A percentile compares a stretch with the other conserved stretches of the same genome.
Evolutionary conservation across 2,113 vertebrate species (phyloP).

Genomic region (Edolisoma coerulescens): DNA sequence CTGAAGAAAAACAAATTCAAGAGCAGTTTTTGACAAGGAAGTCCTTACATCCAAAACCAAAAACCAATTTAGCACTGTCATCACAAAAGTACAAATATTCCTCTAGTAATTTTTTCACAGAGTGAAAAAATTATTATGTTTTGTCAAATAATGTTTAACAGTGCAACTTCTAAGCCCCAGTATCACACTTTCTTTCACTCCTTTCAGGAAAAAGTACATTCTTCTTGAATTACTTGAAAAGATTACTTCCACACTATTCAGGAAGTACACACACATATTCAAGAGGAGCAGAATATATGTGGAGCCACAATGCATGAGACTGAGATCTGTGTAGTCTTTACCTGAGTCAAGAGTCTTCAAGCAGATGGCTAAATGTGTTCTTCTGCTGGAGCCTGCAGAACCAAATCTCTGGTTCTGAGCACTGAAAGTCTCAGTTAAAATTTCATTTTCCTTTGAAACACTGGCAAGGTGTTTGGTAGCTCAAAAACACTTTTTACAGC

Average conservation of each 20-base stretch:
- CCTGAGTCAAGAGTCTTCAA: not conserved
- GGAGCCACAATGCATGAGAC: not conserved
- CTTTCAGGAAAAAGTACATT: not conserved
- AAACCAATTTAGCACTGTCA: not conserved
- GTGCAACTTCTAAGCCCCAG: not conserved
- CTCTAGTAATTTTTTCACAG: not conserved
- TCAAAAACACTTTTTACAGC: not conserved
- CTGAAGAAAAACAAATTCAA: slow-evolving; percentile 3
- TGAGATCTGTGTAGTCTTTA: not conserved
- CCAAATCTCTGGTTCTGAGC: not conserved
- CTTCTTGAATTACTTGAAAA: not conserved
- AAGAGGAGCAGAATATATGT: not conserved
- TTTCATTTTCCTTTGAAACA: not conserved
- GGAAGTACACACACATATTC: not conserved
- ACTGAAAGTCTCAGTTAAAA: not conserved
- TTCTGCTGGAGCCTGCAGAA: not conserved
- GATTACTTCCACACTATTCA: not conserved
- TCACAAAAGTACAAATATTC: not conserved
- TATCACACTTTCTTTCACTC: not conserved
- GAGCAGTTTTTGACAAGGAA: slow-evolving; percentile 11
- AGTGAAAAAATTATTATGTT: not conserved
- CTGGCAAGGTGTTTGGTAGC: not conserved
- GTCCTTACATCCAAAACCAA: not conserved
- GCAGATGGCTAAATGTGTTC: not conserved
- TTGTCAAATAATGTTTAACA: not conserved